These are phyloP conservation scores for Drosophila hamatofila DNA, from an alignment of 2,888 invertebrate genomes.

Conservation along the genomic window DNA sequence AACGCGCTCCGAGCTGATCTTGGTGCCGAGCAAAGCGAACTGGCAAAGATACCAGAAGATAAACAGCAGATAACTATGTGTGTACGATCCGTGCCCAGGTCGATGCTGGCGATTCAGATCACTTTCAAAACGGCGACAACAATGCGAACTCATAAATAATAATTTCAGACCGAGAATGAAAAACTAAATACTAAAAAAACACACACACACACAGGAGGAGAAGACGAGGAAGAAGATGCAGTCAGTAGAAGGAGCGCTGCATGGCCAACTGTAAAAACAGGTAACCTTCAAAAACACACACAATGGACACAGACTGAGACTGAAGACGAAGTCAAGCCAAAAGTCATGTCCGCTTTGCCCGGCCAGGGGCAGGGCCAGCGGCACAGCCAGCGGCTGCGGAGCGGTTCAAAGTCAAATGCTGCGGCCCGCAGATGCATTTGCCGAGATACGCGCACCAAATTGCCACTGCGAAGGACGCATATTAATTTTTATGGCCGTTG, in stretches of 20 bases:
- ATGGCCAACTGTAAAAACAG: conserved; percentile 74
- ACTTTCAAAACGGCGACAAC: conserved; percentile 73
- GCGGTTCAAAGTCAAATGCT: conserved; percentile 56
- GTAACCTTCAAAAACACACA: conserved; percentile 70
- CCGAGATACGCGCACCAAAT: conserved; percentile 67
- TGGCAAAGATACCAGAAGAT: conserved; percentile 34
- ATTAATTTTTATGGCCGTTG: conserved; percentile 83
- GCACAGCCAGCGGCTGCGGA: conserved; percentile 20
- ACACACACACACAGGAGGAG: conserved; percentile 17
- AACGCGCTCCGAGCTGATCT: conserved; percentile 32
- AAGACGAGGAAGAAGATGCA: conserved; percentile 26
- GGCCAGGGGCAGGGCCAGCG: conserved; percentile 21
- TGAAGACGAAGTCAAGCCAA: conserved; percentile 61
- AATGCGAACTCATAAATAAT: conserved; percentile 81
- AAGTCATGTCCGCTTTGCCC: conserved; percentile 64
- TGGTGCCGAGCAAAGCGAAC: conserved; percentile 10
- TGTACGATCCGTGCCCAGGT: conserved; percentile 37
- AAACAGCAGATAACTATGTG: conserved; percentile 32
- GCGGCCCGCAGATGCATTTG: conserved; percentile 50
- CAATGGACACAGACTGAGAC: conserved; percentile 43
- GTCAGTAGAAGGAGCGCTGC: conserved; percentile 30
- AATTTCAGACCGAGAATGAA: conserved; percentile 66
- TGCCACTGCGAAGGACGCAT: conserved; percentile 79
- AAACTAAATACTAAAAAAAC: conserved; percentile 37
- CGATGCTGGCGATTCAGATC: conserved; percentile 60